Evolutionary conservation across 2,797 vertebrate species (phyloP), one percentile per base, ranked within the genome.

Genomic region (Denticeps clupeoides): DNA sequence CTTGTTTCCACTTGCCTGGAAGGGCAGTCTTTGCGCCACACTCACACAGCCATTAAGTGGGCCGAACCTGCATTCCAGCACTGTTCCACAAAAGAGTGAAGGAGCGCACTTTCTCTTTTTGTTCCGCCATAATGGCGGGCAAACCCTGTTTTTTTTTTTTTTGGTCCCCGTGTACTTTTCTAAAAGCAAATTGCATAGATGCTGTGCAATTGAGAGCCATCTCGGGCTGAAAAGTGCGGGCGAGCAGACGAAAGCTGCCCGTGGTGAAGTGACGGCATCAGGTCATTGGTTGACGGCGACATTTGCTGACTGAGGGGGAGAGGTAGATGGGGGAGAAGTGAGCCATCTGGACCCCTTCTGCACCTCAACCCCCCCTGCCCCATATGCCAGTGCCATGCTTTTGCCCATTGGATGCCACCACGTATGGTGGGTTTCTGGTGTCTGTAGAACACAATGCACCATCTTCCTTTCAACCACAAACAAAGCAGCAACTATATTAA

Each of bases 271-370:
- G 4, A 38, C 38, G 35, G 35, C 16, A 21, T 38, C 18, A 10
- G 35, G 16, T 35, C 8, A 21, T 21, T 21, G 35, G 35, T 35
- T 21, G 21, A 32, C 24, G 18, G 13, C 25, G 27, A 41, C 43
- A 50, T 21, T 44, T 23, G 25, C 47, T 45, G 35, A 41, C 45
- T 46, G 32, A 45, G 33, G 9, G 41, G 2, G 7, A 26, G 53
- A 21, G 41, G 16, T 41, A 26, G 18, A 19, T n/a, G 16, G 2
- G 13, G 42, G 47, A 8, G 26, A 33, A 41, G 21, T 25, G 16
- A 45, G 33, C 66, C 66, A 68, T 68, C 66, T 68, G 66, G 66
- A 45, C 46, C 29, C 38, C 43, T 31, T 45, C 56, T 49, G 53
- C 51, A 60, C 53, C 49, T 55, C 51, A 55, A 53, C 47, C 53